Evolutionary conservation across 2,113 vertebrate genomes (phyloP).

Genomic region (Colaptes auratus): DNA sequence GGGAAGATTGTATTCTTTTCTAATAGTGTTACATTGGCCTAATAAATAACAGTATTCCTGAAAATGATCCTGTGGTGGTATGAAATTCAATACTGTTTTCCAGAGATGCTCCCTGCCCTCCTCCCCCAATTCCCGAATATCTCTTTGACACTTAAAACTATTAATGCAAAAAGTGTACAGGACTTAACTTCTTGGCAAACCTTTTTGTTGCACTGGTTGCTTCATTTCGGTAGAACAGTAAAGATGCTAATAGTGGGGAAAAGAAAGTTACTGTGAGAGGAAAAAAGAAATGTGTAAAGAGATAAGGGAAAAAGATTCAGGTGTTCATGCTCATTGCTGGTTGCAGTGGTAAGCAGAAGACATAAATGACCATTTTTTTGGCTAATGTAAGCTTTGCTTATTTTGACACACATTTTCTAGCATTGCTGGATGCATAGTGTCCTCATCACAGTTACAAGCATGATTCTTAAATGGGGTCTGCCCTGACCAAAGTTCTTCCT

Average conservation of each 20-base stretch:
- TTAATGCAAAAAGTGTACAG: no score
- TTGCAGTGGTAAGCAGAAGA: background rate
- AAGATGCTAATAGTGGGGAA: background rate
- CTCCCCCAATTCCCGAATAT: background rate
- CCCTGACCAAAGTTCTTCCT: background rate
- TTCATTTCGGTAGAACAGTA: background rate
- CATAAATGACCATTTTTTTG: background rate
- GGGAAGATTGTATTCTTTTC: no score
- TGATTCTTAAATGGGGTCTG: background rate
- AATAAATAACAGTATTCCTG: background rate
- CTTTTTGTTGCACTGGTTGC: rapidly evolving
- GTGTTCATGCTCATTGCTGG: background rate
- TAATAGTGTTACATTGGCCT: background rate
- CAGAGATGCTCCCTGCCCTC: rapidly evolving
- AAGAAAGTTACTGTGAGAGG: background rate
- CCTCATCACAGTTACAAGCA: background rate
- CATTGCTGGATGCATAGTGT: background rate
- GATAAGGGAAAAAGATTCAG: rapidly evolving
- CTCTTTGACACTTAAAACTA: background rate
- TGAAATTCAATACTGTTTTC: background rate
- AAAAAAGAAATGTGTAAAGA: background rate
- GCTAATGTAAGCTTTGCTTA: background rate
- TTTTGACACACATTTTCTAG: background rate
- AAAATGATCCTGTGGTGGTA: background rate
- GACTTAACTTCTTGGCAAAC: rapidly evolving